Conservation (phyloP, 2,113 vertebrate genomes). For the Hemiprocne comata region DNA sequence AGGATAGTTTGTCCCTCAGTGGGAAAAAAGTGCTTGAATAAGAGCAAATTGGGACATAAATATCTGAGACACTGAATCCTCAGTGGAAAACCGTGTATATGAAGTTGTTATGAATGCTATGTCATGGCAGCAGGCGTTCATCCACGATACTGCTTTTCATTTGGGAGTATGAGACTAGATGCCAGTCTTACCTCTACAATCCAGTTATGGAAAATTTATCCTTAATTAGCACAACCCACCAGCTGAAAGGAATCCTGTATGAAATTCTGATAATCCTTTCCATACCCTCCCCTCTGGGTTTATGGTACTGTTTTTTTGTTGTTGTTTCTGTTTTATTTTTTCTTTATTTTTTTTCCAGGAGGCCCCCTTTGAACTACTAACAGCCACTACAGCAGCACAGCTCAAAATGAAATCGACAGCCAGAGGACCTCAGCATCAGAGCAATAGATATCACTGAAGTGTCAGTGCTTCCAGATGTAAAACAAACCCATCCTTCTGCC, state of each 20-base stretch:
- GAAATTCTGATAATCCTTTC: not conserved
- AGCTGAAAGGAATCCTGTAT: not conserved
- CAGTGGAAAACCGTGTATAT: not conserved
- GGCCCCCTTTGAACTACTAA: not conserved
- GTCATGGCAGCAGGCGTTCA: not conserved
- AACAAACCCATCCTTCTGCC: not conserved
- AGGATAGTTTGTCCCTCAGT: not conserved
- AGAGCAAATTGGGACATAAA: not conserved
- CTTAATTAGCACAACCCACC: not conserved
- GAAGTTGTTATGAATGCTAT: not conserved
- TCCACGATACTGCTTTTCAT: not conserved
- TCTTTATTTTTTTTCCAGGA: not conserved
- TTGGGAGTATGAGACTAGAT: not conserved
- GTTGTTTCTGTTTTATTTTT: fast-evolving
- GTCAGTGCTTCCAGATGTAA: not conserved
- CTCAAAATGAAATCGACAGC: not conserved
- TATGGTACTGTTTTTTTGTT: not conserved
- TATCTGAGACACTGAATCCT: not conserved
- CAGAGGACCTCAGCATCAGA: not conserved
- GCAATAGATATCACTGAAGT: not conserved
- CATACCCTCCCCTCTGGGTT: not conserved
- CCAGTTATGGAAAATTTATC: not conserved
- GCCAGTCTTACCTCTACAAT: not conserved
- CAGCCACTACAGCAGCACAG: not conserved
- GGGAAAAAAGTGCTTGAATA: not conserved